Evolutionary conservation across 2,113 vertebrate genomes (phyloP), one percentile per base, ranked within the genome.

Genomic region (Nothocercus julius): DNA sequence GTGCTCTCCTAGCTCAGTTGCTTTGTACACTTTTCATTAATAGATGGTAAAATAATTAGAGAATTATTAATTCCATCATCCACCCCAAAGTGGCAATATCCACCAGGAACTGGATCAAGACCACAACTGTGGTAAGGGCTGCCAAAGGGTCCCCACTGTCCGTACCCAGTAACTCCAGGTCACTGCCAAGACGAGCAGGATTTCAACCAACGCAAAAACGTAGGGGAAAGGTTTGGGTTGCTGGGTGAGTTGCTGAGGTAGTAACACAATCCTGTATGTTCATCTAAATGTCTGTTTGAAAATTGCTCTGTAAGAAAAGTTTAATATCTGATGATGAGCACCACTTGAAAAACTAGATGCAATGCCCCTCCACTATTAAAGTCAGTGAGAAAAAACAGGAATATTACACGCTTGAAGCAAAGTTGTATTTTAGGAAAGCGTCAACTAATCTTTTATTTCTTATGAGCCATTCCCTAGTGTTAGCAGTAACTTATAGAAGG

Each of bases 241-340:
- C 62, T 75, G n/a, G 30, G 30, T 87, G 79, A 95, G 68, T 76
- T 84, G 66, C 58, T 69, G 5, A 68, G 56, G 38, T 62, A 78
- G 44, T 95, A 91, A 42, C 91, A 49, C n/a, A 77, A 11, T 63
- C 82, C 30, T 59, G 75, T 19, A 91, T 44, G 90, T 53, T 73
- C 38, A 86, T 80, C 80, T 86, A 44, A 90, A 78, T 11, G 22
- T 27, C 51, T 72, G 16, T 61, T 94, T 10, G 75, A 47, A 96
- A 94, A 87, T 28, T 87, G 28, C 51, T 32, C 47, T 19, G 54
- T 62, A 81, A 87, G 68, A 56, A 85, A 59, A 24, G 32, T 90
- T 89, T 92, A 87, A 89, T 89, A 92, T 77, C 82, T 86, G n/a
- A 85, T 87, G 69, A 78, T 75, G 61, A 90, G 51, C 76, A 62